Base-by-base conservation (phyloP, 2,797 vertebrate species). In the Eupleurogrammus muticus region DNA sequence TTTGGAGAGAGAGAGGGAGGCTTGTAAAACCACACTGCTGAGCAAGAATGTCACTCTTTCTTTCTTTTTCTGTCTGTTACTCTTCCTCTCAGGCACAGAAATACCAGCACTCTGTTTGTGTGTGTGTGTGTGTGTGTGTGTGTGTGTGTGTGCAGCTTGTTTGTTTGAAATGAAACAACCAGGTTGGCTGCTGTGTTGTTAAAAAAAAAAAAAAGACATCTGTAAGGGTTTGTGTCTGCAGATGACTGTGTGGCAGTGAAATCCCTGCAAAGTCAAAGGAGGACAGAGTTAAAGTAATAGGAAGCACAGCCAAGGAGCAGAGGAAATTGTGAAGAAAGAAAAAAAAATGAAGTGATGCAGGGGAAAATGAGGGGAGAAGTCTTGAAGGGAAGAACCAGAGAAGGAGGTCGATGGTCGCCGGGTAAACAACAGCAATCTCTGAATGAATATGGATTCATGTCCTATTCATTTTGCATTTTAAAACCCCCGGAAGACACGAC, bases 131-230 rank as follows among this genome's bases (percentile, higher is more conserved):
- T 42, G 5, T 42, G 38, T 42, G 13, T 40, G 38, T 40, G 38
- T 40, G 38, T 14, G 38, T 16, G 13, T 40, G 38, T 12, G 13
- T 34, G 32, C 64, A 70, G 61, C 49, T 57, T 63, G 54, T 64
- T 57, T 52, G 21, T n/a, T n/a, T 53, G 32, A 65, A 67, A 49
- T 60, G 16, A 68, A 66, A 77, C 19, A 19, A 32, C 34, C 42
- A 48, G 56, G 42, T 72, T 34, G 58, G 24, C 53, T 1, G 7
- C 11, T 38, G n/a, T 11, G 1, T 47, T 54, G 38, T 71, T 57
- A 65, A 80, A 28, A 6, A 28, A 28, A 28, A 28, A 28, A 28
- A 28, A 61, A 68, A 20, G 2, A 53, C 54, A 77, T 42, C 46
- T 55, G 38, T 38, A 4, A 58, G 8, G 36, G n/a, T 60, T 60